Evolutionary conservation across 2,797 vertebrate genomes (phyloP), one percentile per base, ranked within the genome.

Genomic region (Sebastes nivosus): DNA sequence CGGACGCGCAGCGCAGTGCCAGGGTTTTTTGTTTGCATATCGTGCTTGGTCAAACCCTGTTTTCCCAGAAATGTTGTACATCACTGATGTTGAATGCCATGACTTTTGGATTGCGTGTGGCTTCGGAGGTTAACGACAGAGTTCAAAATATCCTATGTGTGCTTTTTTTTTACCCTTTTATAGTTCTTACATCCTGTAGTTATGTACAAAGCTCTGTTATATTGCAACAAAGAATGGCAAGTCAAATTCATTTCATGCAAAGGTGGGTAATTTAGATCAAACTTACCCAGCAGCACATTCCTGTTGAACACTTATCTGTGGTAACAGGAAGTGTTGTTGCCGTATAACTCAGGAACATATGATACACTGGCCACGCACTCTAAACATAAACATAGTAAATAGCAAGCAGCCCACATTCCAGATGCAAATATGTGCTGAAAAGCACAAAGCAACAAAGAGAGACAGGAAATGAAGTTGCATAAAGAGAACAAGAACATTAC

Each of bases 51-150:
- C 70, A 84, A 92, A 87, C 80, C 77, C 69, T 87, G 75, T 90
- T 91, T 94, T 93, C 89, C 84, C 83, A 87, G 86, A 89, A 94
- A 87, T 79, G 82, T 84, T 83, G 80, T 85, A 74, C 87, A 86
- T 90, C 81, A 77, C 79, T 89, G 85, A 87, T 66, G 67, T 77
- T 85, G 78, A 77, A 91, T 86, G 82, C 80, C 42, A 59, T 69
- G 68, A 59, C 81, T 80, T 80, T 87, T 89, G 74, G 77, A 58
- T 59, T 72, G 22, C 14, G 1, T 75, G 79, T 81, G 87, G 81
- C 65, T 92, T 87, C 57, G 64, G 76, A 88, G 75, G 85, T 83
- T 87, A 80, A 78, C 24, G n/a, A 66, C 66, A 74, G 13, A 63
- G 68, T 86, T 87, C n/a, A 80, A 82, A 89, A 91, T 89, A 86